These are phyloP conservation scores for Sepioteuthis lessoniana DNA, from an alignment of 2,888 invertebrate species.

Conservation along the genomic window DNA sequence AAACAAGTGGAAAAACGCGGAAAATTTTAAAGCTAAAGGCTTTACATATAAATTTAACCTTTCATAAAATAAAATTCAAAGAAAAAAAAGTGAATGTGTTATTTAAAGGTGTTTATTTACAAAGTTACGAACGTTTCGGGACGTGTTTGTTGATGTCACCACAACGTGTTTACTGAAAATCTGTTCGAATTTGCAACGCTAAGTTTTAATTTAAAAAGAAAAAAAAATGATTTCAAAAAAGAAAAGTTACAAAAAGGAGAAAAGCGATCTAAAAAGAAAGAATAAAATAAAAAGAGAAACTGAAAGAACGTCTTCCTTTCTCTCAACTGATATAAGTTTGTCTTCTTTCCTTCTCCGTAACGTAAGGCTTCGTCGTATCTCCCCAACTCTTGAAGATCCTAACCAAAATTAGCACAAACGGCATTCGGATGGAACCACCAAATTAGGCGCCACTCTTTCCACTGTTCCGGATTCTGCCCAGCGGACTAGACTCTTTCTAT, in stretches of 20 bases:
- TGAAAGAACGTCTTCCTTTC: background rate
- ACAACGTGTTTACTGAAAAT: no score
- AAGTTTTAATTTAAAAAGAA: background rate
- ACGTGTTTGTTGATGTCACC: no score
- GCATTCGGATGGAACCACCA: background rate
- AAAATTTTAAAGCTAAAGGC: no score
- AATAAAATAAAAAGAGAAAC: no score
- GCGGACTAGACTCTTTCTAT: background rate
- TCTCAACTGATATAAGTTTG: background rate
- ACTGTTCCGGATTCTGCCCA: slow-evolving; percentile 17
- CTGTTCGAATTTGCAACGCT: no score
- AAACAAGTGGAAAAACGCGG: no score
- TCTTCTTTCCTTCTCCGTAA: background rate
- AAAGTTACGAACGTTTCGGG: no score
- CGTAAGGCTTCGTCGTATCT: background rate
- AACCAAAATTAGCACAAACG: background rate
- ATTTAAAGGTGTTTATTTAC: no score
- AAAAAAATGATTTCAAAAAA: background rate
- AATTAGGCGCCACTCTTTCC: background rate
- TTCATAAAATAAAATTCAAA: no score
- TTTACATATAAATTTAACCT: no score
- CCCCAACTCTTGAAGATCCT: background rate
- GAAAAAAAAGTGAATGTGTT: no score
- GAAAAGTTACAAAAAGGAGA: background rate
- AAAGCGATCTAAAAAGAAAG: no score